Evolutionary conservation across 2,113 vertebrate species (phyloP), one percentile per base, ranked within the genome.

Genomic region (Chlorocebus sabaeus): DNA sequence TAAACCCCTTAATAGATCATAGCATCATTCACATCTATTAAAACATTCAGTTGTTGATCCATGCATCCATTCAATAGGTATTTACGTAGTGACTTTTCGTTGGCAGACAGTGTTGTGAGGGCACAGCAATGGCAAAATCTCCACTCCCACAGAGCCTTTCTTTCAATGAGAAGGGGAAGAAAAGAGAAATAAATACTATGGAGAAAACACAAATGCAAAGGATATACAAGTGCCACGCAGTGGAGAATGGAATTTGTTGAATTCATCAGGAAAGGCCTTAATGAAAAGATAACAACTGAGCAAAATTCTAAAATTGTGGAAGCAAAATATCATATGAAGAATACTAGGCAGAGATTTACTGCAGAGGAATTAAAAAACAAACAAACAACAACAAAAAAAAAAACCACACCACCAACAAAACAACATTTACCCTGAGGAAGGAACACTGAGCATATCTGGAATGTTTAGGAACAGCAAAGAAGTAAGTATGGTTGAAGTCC

Each of bases 1-100:
- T 89, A 85, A 96, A 70, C 16, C 90, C 43, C 27, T 93, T 70
- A 91, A 93, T 43, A 96, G 70, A 89, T 64, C 22, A 38, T 38
- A 73, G 45, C 20, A 90, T 70, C 68, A 82, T 68, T 94, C 83
- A 89, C n/a, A 73, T 57, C 13, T 72, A 25, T 75, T 73, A 67
- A 78, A 93, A 92, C 22, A 88, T n/a, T 78, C 43, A n/a, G 27
- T 38, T 52, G 38, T 25, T 93, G 38, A 93, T 30, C 61, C 13
- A 73, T 59, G 45, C 5, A 55, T 50, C 2, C 25, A 92, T 61
- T 93, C 48, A 91, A 35, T 27, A 91, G 35, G 30, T 45, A 52
- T 35, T 89, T 72, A 61, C 87, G 18, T 25, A 81, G 67, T 55
- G 61, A 88, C n/a, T 45, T 70, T 40, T n/a, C 55, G 40, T 20